Percentiles rank a stretch among this genome's conserved stretches.
phyloP scores from a whole-genome alignment of 2,113 vertebrate species.

The Triplophysa tibetana region DNA sequence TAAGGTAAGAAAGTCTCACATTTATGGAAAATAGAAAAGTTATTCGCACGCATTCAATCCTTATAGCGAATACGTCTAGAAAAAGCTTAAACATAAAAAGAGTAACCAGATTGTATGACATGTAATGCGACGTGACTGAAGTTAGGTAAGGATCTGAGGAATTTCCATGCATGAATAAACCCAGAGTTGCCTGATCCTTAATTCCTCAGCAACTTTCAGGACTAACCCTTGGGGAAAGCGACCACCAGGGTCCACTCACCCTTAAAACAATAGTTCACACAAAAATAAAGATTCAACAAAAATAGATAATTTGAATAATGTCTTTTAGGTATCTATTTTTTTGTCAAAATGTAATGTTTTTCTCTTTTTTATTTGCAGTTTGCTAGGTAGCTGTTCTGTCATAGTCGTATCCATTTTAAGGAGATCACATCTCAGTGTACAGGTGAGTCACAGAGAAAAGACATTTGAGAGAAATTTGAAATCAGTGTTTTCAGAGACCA shows the following conservation, averaged over 20 bases:
- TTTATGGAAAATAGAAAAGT: background rate
- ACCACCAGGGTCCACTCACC: no score
- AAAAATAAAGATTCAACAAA: no score
- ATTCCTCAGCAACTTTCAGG: no score
- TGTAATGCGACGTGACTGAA: background rate
- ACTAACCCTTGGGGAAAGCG: no score
- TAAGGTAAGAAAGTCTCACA: slow-evolving; percentile 4
- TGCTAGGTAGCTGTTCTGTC: slow-evolving; percentile 74
- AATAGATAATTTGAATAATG: no score
- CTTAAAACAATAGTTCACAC: background rate
- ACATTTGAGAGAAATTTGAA: background rate
- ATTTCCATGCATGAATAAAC: background rate
- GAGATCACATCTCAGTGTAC: slow-evolving; percentile 65
- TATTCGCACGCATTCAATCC: background rate
- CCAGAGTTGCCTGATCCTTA: no score
- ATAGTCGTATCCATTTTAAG: slow-evolving; percentile 68
- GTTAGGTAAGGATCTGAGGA: no score
- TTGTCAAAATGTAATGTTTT: background rate
- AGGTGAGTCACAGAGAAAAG: slow-evolving; percentile 61
- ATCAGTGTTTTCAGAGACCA: background rate
- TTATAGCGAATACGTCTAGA: background rate
- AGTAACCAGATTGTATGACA: background rate
- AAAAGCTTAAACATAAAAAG: background rate
- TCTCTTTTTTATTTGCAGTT: slow-evolving; percentile 59
- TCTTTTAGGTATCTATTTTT: background rate